Evolutionary conservation across 2,888 invertebrate genomes (phyloP), one percentile per base, ranked within the genome.

Genomic region (Drosophila nr. fundita): DNA sequence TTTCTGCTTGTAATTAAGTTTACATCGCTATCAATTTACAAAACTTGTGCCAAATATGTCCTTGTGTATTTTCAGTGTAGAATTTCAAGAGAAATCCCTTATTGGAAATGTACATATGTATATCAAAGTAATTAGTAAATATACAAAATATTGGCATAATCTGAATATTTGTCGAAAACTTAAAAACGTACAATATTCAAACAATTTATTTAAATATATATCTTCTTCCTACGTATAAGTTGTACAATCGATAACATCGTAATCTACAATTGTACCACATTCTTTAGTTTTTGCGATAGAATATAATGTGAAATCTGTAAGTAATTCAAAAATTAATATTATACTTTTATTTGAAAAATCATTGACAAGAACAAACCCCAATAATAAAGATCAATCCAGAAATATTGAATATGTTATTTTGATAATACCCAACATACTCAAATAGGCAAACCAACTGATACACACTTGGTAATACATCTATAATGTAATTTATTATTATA

Each of bases 341-440:
- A 4, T 13, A 30, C 6, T 21, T 15, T 38, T 4, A 27, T 1
- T 2, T 11, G 11, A 54, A 36, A 32, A 27, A 13, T 18, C 15
- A 15, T 27, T 27, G 5, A 38, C 27, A 38, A 29, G n/a, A 27
- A 42, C 40, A 30, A 15, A 57, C 57, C 57, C 57, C 57, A 57
- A 42, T 7, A 42, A 42, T 18, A 21, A 42, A 24, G 10, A 57
- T 42, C 3, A 57, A 42, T 57, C 57, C 57, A 6, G 57, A 57
- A n/a, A 42, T 21, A 18, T 15, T 40, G 11, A 57, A 57, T 27
- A 57, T 29, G 21, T 57, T 40, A 3, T 40, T 30, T 42, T 57
- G 21, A 30, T 42, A 57, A 15, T 57, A 21, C 13, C 15, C 42
- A 30, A 57, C 30, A 11, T 30, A 57, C 15, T 21, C 21, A 30